These are phyloP conservation scores for Palythoa grandis DNA, from an alignment of 92 coral and sea anemone species.

Conservation along the genomic window DNA sequence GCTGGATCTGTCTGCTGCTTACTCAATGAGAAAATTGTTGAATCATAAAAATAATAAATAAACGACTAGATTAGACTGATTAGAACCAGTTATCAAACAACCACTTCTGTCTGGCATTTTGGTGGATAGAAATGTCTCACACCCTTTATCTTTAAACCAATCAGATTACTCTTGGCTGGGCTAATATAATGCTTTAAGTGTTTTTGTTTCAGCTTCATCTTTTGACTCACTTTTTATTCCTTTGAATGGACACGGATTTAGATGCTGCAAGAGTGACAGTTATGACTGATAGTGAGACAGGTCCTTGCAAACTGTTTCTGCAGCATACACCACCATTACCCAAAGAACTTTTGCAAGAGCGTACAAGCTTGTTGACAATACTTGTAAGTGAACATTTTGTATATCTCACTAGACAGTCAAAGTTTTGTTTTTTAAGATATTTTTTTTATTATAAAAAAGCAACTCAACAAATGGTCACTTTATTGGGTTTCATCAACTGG, in stretches of 20 bases:
- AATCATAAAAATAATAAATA: too few relatives aligned
- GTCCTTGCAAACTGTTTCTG: neutral
- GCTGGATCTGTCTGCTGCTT: too few relatives aligned
- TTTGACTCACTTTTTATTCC: neutral
- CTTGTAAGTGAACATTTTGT: neutral
- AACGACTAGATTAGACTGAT: too few relatives aligned
- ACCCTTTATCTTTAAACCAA: too few relatives aligned
- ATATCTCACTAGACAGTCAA: neutral
- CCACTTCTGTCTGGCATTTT: too few relatives aligned
- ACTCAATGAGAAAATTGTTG: too few relatives aligned
- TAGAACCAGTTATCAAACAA: too few relatives aligned
- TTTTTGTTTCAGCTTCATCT: neutral
- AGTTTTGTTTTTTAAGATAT: neutral
- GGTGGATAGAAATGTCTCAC: too few relatives aligned
- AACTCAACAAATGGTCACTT: too few relatives aligned
- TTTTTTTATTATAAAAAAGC: too few relatives aligned
- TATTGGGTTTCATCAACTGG: too few relatives aligned
- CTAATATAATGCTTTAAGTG: neutral
- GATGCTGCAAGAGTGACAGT: conserved; percentile 21
- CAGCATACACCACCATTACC: conserved; percentile 10
- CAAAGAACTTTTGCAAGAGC: conserved; percentile 8
- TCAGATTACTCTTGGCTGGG: too few relatives aligned
- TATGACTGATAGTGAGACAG: conserved; percentile 3
- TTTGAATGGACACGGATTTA: neutral
- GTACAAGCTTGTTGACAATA: neutral